Evolutionary conservation across 1,140 invertebrate species (phyloP).

Genomic region (Plutomurus gul): DNA sequence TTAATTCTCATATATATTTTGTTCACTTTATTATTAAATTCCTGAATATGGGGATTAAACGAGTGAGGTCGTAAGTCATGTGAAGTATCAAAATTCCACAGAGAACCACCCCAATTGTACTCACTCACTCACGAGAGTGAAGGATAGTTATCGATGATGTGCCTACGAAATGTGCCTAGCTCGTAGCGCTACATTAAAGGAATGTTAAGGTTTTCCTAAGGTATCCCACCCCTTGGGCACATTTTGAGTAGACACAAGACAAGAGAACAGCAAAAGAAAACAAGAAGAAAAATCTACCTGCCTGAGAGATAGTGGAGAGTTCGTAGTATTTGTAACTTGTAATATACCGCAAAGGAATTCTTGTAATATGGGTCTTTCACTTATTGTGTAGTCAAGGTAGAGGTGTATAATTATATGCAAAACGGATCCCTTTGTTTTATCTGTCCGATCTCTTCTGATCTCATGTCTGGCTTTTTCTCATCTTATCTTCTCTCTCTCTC

Average conservation of each 20-base stretch:
- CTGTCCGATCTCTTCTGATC: constrained; percentile 1
- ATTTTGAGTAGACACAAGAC: neutral
- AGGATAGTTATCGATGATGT: too few relatives aligned
- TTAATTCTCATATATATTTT: too few relatives aligned
- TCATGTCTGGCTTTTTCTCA: neutral
- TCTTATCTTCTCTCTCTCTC: neutral
- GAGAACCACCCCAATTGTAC: too few relatives aligned
- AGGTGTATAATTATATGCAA: constrained; percentile 19
- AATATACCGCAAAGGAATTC: constrained; percentile 20
- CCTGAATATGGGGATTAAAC: too few relatives aligned
- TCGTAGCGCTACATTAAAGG: too few relatives aligned
- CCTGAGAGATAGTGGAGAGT: neutral
- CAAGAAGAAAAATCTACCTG: constrained; percentile 17
- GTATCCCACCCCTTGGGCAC: neutral
- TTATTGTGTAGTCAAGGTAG: neutral
- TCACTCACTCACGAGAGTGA: too few relatives aligned
- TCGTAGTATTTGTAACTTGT: constrained; percentile 21
- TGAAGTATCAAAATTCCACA: too few relatives aligned
- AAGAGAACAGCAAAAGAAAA: neutral
- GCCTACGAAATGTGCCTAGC: too few relatives aligned
- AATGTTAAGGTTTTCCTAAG: constrained; percentile 19
- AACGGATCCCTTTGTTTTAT: constrained; percentile 27
- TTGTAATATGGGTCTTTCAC: constrained; percentile 16
- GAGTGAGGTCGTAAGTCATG: too few relatives aligned
- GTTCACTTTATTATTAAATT: too few relatives aligned